Conservation (phyloP, 2,888 invertebrate species). For the Patella pellucida region DNA sequence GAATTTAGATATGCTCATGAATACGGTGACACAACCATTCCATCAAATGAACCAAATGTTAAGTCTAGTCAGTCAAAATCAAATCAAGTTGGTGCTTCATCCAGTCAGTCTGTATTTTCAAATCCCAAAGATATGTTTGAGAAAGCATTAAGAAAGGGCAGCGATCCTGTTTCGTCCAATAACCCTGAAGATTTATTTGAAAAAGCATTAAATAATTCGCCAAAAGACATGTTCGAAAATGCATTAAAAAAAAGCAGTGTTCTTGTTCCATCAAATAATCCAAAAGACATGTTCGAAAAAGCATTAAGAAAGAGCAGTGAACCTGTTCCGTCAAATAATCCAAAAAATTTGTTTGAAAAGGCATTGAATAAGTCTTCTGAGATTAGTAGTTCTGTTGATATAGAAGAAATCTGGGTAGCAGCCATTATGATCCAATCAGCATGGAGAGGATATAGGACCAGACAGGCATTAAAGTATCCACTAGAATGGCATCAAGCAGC, state of each 20-base stretch:
- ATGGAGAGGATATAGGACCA: slow-evolving; percentile 47
- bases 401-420: slow-evolving; percentile 33
- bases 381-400: background rate
- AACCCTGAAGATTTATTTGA: background rate
- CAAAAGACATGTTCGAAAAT: background rate
- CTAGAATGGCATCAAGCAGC: slow-evolving; percentile 46
- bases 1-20: slow-evolving; percentile 65
- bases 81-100: slow-evolving; percentile 28
- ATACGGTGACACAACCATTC: slow-evolving; percentile 58
- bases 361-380: slow-evolving; percentile 25
- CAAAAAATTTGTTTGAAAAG: slow-evolving; percentile 52
- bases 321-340: slow-evolving; percentile 31
- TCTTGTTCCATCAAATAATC: slow-evolving; percentile 32
- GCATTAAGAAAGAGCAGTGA: slow-evolving; percentile 28
- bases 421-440: slow-evolving; percentile 49
- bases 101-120: slow-evolving; percentile 10
- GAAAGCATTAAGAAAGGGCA: slow-evolving; percentile 34
- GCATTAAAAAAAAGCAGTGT: background rate
- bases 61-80: slow-evolving; percentile 45
- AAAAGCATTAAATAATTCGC: background rate
- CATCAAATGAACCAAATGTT: slow-evolving; percentile 46
- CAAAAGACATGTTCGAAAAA: slow-evolving; percentile 52
- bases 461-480: slow-evolving; percentile 32
- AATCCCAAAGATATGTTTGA: slow-evolving; percentile 47
- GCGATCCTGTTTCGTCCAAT: background rate